Evolutionary conservation across 2,113 vertebrate species (phyloP), one percentile per base, ranked within the genome.

Genomic region (Todiramphus saurophagus): DNA sequence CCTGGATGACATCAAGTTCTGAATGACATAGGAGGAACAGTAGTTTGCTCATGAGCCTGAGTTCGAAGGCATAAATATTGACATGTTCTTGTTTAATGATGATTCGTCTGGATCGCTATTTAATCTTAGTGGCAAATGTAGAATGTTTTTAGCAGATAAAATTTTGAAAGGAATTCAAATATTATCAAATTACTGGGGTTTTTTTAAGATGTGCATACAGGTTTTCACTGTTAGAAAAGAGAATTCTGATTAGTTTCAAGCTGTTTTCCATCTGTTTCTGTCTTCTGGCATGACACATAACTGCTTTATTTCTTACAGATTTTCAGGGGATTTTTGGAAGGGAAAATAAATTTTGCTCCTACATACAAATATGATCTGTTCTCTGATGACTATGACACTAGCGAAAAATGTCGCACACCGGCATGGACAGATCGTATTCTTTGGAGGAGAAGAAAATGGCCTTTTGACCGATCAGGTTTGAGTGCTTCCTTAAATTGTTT

Each of bases 301-400:
- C 66, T 75, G 70, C 43, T 93, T 96, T 83, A 55, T 83, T 94
- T 94, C 46, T 90, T 93, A 82, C 96, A 99, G 99, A 97, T 99
- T 84, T 99, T 99, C 95, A 97, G 98, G 81, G 98, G 98, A 50
- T 99, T 99, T 94, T 98, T 99, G 88, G 99, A 99, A 92, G 99
- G 99, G 25, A 99, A 99, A 87, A 96, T 99, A 72, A 99, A 98
- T 96, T 99, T 99, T 97, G 99, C 99, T 62, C 99, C 99, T 16
- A 99, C 99, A 1, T 99, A 99, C 88, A 99, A 99, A 87, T 99
- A 99, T 33, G 99, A 99, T 96, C 98, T 99, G 77, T 99, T 99
- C 98, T 99, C 99, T 13, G 99, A 99, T 39, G 99, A 99, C 94
- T 99, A 99, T 35, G 99, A 99, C 97, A 99, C 99, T 85, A 99